Conservation (phyloP, 2,797 vertebrate species). For the Poliocrania exsul region DNA sequence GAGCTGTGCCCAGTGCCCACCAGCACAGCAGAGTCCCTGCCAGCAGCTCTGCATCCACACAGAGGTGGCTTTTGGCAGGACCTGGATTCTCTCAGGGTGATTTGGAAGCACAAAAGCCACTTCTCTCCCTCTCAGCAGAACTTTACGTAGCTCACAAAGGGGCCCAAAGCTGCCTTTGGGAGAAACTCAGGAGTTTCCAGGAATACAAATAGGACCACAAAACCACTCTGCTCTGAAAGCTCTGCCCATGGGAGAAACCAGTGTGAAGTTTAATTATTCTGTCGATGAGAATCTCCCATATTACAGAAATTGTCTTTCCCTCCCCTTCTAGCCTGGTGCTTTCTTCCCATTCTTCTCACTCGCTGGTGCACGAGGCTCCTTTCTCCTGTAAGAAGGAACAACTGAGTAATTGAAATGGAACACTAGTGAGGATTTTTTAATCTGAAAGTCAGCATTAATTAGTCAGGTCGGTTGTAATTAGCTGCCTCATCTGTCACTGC, state of each 20-base stretch:
- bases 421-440: conserved; percentile 63
- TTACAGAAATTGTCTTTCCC: conserved; percentile 28
- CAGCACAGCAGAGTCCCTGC: background rate
- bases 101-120: background rate
- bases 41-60: fast-evolving
- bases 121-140: background rate
- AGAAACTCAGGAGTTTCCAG: background rate
- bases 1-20: background rate
- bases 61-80: background rate
- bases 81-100: background rate
- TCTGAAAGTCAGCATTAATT: conserved; percentile 73
- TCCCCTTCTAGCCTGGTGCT: background rate
- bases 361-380: background rate
- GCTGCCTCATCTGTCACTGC: conserved; percentile 64
- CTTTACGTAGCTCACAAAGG: background rate
- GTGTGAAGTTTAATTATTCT: conserved; percentile 50
- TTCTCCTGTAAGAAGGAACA: conserved; percentile 48
- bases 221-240: background rate
- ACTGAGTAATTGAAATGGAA: conserved; percentile 71
- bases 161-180: background rate
- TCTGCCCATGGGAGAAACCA: background rate
- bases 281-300: background rate
- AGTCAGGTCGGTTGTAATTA: conserved; percentile 68
- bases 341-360: conserved; percentile 24
- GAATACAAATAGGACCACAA: background rate